phyloP scores from a whole-genome alignment of 1,140 invertebrate genomes.

The Hyposmocoma kahamanoa region DNA sequence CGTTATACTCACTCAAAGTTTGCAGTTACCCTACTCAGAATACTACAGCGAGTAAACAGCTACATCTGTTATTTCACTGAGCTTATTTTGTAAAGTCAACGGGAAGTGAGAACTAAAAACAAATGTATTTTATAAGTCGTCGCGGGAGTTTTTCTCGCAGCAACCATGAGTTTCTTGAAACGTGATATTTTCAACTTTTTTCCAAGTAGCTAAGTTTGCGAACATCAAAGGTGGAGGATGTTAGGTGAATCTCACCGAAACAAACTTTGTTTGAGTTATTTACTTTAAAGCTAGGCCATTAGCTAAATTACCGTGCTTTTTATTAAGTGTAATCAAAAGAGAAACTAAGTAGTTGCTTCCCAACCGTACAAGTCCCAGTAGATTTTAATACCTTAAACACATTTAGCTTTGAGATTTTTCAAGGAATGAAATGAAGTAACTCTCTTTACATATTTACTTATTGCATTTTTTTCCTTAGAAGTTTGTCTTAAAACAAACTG shows the following conservation, averaged over 20 bases:
- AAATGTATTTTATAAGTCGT: constrained; percentile 3
- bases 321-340: constrained; percentile 51
- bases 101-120: background rate
- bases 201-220: constrained; percentile 26
- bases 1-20: background rate
- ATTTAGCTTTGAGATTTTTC: too few relatives aligned
- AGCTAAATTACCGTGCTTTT: constrained; percentile 58
- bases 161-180: constrained; percentile 1
- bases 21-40: background rate
- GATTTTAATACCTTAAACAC: too few relatives aligned
- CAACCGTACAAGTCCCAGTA: too few relatives aligned
- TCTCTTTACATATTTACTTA: too few relatives aligned
- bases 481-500: too few relatives aligned
- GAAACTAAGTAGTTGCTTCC: constrained; percentile 6
- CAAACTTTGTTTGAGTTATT: constrained; percentile 58
- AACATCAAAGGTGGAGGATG: constrained; percentile 46
- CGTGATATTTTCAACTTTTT: constrained; percentile 30
- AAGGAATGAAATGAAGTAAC: too few relatives aligned
- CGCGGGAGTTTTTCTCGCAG: constrained; percentile 1
- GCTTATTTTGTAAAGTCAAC: background rate
- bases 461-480: too few relatives aligned
- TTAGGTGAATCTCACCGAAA: constrained; percentile 42
- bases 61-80: background rate
- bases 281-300: constrained; percentile 59
- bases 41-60: background rate